Percentiles rank a stretch among this genome's conserved stretches.
Evolutionary conservation across 2,888 invertebrate genomes (phyloP).

Genomic region (Tenthredo livida): DNA sequence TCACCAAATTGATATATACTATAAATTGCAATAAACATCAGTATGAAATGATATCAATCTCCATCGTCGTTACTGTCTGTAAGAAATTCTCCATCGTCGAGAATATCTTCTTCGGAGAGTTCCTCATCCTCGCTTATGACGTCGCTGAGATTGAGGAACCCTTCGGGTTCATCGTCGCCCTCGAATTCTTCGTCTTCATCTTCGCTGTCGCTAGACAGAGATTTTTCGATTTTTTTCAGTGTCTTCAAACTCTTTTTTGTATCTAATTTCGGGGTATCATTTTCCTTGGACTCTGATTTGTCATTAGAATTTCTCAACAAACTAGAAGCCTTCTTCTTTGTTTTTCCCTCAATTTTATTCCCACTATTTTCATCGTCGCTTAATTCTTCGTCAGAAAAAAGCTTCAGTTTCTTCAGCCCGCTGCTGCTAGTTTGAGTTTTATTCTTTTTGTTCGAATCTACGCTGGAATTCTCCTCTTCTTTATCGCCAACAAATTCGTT

Average conservation of each 20-base stretch:
- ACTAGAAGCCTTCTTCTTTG: neutral
- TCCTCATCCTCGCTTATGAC: conserved; percentile 60
- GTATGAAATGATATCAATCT: conserved; percentile 54
- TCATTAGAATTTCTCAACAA: neutral
- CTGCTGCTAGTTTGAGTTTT: neutral
- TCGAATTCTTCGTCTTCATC: conserved; percentile 61
- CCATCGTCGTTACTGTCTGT: conserved; percentile 60
- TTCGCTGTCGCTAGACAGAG: conserved; percentile 60
- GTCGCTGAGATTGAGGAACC: conserved; percentile 60
- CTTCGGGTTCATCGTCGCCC: conserved; percentile 57
- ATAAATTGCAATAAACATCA: neutral
- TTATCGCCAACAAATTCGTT: neutral
- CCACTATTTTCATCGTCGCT: conserved; percentile 43
- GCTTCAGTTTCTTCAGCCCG: conserved; percentile 58
- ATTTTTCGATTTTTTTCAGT: conserved; percentile 53
- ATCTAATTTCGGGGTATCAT: neutral
- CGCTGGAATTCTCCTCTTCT: neutral
- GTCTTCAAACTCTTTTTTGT: neutral
- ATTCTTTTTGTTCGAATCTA: neutral
- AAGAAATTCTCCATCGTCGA: conserved; percentile 62
- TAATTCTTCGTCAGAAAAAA: conserved; percentile 61
- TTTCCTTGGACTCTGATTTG: neutral
- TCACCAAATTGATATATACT: neutral
- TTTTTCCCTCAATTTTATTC: conserved; percentile 37
- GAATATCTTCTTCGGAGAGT: conserved; percentile 62